Conservation (phyloP, 2,888 invertebrate genomes). For the Oscheius sp. region DNA sequence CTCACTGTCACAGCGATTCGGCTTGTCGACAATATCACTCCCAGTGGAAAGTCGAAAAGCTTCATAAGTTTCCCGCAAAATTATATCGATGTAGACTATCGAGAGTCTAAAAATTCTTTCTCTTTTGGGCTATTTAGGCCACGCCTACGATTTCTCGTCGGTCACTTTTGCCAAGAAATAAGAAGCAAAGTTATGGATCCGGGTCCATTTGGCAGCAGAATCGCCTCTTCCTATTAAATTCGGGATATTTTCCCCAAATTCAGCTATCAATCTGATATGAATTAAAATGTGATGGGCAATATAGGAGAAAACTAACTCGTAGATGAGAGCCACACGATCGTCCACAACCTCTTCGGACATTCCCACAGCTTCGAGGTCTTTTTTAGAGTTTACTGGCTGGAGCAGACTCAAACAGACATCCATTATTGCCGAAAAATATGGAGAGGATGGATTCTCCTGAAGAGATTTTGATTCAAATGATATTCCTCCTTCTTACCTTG, state of each 20-base stretch:
- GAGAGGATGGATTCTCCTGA: slow-evolving; percentile 7
- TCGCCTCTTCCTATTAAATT: background rate
- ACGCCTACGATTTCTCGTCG: slow-evolving; percentile 1
- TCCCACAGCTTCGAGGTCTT: background rate
- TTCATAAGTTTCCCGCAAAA: slow-evolving; percentile 13
- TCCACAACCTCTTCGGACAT: background rate
- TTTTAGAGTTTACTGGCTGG: background rate
- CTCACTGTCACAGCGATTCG: background rate
- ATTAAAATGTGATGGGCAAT: background rate
- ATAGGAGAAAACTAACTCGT: background rate
- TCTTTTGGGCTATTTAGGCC: background rate
- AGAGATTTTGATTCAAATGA: no score
- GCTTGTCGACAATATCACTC: slow-evolving; percentile 1
- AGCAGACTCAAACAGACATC: slow-evolving; percentile 1
- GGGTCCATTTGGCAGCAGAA: slow-evolving; percentile 16
- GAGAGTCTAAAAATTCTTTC: background rate
- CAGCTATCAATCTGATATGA: background rate
- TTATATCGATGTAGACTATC: slow-evolving; percentile 2
- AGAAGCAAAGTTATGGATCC: slow-evolving; percentile 19
- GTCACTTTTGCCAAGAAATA: background rate
- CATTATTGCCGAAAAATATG: slow-evolving; percentile 6
- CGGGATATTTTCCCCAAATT: background rate
- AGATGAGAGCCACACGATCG: background rate
- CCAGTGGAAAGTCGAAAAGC: slow-evolving; percentile 13
- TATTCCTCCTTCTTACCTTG: slow-evolving; percentile 6